phyloP scores from a whole-genome alignment of 2,797 vertebrate species.

The Momotus momota region DNA sequence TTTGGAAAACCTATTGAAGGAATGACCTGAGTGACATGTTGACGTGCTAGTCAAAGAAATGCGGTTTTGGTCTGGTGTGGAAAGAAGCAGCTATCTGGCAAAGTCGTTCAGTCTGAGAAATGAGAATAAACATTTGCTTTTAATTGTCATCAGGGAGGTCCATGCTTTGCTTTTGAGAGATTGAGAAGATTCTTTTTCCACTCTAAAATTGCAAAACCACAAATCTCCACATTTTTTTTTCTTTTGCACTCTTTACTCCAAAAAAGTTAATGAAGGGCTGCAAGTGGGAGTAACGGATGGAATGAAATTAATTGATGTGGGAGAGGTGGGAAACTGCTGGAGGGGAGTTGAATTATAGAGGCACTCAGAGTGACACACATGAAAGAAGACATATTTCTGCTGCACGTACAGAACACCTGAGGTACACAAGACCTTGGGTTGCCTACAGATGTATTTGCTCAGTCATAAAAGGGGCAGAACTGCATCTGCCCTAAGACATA shows the following conservation, averaged over 20 bases:
- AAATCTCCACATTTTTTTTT: neutral
- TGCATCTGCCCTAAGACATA: neutral
- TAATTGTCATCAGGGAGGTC: neutral
- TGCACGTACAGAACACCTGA: neutral
- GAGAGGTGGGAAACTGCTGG: neutral
- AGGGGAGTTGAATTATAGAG: neutral
- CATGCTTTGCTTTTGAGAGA: neutral
- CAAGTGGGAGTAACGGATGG: neutral
- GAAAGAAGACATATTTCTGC: neutral
- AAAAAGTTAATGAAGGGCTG: neutral
- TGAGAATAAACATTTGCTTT: neutral
- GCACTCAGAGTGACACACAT: neutral
- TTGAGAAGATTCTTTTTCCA: neutral
- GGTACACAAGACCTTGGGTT: neutral
- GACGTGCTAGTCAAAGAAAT: neutral
- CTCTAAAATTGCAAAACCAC: neutral
- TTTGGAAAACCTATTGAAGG: neutral
- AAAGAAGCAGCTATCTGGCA: neutral
- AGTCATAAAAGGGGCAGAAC: neutral
- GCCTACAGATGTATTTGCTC: neutral
- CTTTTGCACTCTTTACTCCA: neutral
- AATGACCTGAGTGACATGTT: neutral
- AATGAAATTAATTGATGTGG: neutral
- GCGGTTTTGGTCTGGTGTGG: neutral
- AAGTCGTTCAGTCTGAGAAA: neutral